Conservation (phyloP, 2,888 invertebrate species). For the Pyrocoelia pectoralis region DNA sequence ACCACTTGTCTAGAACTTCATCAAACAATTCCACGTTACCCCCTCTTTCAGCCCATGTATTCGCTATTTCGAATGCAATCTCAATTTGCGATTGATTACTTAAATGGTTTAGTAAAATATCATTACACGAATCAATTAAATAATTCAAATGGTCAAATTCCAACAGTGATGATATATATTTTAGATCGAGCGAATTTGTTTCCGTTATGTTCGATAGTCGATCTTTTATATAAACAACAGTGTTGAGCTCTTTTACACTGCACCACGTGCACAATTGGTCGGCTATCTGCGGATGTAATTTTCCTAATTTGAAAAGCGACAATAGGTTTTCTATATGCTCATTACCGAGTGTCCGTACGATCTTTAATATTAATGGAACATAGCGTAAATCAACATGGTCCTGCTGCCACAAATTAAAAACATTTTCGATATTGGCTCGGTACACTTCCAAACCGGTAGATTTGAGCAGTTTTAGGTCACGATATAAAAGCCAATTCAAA, state of each 20-base stretch:
- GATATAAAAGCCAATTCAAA: not conserved
- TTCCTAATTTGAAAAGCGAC: not conserved
- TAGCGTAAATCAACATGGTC: not conserved
- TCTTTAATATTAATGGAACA: not conserved
- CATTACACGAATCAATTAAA: conserved; percentile 11
- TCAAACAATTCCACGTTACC: not conserved
- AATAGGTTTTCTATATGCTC: not conserved
- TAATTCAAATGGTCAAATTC: not conserved
- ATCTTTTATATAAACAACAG: not conserved
- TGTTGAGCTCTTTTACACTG: not conserved
- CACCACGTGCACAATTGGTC: conserved; percentile 1
- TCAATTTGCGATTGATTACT: conserved; percentile 12
- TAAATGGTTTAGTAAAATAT: conserved; percentile 12
- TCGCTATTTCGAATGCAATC: conserved; percentile 26
- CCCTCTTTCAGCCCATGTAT: not conserved
- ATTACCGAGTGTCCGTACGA: not conserved
- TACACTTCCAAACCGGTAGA: not conserved
- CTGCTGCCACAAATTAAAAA: not conserved
- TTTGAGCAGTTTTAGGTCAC: no score
- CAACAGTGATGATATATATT: not conserved
- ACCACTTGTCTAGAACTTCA: conserved; percentile 25
- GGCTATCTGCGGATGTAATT: not conserved
- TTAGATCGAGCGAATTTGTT: not conserved
- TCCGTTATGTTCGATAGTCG: not conserved
- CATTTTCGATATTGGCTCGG: not conserved